Conservation (phyloP, 2,113 vertebrate genomes). For the Prolemur simus region DNA sequence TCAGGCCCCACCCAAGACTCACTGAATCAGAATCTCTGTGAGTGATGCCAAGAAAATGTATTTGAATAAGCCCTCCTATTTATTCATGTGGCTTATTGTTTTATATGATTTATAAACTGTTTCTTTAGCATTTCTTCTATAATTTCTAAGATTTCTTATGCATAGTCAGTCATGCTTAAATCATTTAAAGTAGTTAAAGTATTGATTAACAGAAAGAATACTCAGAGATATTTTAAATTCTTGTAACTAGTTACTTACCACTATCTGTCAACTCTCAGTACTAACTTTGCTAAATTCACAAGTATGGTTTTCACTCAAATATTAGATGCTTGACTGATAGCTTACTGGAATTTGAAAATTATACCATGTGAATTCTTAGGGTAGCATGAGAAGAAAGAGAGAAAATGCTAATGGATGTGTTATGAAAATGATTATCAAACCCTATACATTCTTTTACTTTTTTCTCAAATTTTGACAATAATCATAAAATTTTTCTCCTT, state of each 20-base stretch:
- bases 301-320: background rate
- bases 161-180: background rate
- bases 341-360: background rate
- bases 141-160: background rate
- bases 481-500: background rate
- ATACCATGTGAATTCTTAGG: background rate
- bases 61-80: background rate
- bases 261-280: background rate
- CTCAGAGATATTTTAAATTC: background rate
- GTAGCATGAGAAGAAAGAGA: background rate
- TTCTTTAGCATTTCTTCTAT: background rate
- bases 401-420: background rate
- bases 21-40: background rate
- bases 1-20: background rate
- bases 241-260: background rate
- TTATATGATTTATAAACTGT: background rate
- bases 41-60: background rate
- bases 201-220: background rate
- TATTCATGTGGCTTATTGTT: background rate
- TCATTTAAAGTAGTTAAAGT: background rate
- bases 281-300: background rate
- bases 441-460: background rate
- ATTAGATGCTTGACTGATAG: background rate
- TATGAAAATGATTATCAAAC: background rate
- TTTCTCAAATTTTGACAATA: background rate